Evolutionary conservation across 92 coral and sea anemone species (phyloP).

Genomic region (Actinostola sp.): DNA sequence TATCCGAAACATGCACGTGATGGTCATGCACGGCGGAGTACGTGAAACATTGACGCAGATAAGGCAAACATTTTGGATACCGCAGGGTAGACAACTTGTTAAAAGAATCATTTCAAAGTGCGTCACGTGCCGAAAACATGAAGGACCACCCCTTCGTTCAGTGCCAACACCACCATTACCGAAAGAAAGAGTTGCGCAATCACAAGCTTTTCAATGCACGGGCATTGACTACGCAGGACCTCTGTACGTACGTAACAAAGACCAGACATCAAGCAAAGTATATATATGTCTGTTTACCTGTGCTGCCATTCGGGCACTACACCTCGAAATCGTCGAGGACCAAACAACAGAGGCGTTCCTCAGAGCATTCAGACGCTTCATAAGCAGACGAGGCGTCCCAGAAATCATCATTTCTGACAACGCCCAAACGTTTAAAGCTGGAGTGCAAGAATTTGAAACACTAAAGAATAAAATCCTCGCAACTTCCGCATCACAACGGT

Average conservation of each 20-base stretch:
- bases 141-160: slow-evolving; percentile 40
- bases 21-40: slow-evolving; percentile 45
- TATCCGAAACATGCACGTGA: slow-evolving; percentile 33
- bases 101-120: slow-evolving; percentile 43
- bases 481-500: slow-evolving; percentile 24
- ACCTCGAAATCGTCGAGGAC: slow-evolving; percentile 53
- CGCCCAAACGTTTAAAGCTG: slow-evolving; percentile 55
- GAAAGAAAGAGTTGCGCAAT: slow-evolving; percentile 36
- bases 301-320: slow-evolving; percentile 43
- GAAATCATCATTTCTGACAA: slow-evolving; percentile 48
- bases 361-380: slow-evolving; percentile 46
- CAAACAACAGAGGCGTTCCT: slow-evolving; percentile 40
- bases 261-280: slow-evolving; percentile 27
- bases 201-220: slow-evolving; percentile 50
- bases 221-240: slow-evolving; percentile 68
- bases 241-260: slow-evolving; percentile 30
- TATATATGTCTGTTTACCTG: slow-evolving; percentile 57
- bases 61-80: slow-evolving; percentile 63
- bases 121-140: slow-evolving; percentile 42
- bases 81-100: slow-evolving; percentile 52
- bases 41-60: slow-evolving; percentile 51
- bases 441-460: slow-evolving; percentile 34
- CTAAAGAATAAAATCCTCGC: slow-evolving; percentile 31
- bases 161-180: slow-evolving; percentile 54
- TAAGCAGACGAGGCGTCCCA: slow-evolving; percentile 49